These are phyloP conservation scores for Heliconius aoede DNA, from an alignment of 2,888 invertebrate species.

Conservation along the genomic window DNA sequence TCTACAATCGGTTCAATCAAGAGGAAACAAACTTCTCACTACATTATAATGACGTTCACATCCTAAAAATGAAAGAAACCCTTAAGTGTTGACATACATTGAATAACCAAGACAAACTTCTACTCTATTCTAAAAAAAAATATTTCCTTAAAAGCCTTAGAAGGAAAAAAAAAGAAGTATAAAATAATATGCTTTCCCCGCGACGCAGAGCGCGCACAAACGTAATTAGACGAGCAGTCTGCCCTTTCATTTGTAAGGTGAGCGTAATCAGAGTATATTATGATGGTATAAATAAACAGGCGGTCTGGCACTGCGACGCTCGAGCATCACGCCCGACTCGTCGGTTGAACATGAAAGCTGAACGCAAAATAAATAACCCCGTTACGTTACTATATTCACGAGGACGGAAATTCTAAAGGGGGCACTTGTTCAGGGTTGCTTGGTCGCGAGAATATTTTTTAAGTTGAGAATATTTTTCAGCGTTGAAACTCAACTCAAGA, in stretches of 20 bases:
- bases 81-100: neutral
- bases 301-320: conserved; percentile 40
- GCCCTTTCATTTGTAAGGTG: conserved; percentile 32
- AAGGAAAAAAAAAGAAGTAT: neutral
- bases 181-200: neutral
- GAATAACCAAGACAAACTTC: neutral
- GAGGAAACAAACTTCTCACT: neutral
- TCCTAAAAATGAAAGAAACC: neutral
- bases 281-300: conserved; percentile 44
- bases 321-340: conserved; percentile 32
- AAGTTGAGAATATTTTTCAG: conserved; percentile 19
- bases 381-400: conserved; percentile 24
- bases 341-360: conserved; percentile 32
- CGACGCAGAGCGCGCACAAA: neutral
- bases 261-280: conserved; percentile 37
- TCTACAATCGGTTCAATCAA: no score
- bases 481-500: conserved; percentile 22
- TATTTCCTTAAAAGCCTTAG: neutral
- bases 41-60: neutral
- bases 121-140: neutral
- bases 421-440: conserved; percentile 36
- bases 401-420: conserved; percentile 25
- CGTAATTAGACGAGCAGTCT: conserved; percentile 25
- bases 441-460: conserved; percentile 19
- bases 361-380: conserved; percentile 35